Evolutionary conservation across 2,888 invertebrate species (phyloP), one percentile per base, ranked within the genome.

Genomic region (Rosalia funebris): DNA sequence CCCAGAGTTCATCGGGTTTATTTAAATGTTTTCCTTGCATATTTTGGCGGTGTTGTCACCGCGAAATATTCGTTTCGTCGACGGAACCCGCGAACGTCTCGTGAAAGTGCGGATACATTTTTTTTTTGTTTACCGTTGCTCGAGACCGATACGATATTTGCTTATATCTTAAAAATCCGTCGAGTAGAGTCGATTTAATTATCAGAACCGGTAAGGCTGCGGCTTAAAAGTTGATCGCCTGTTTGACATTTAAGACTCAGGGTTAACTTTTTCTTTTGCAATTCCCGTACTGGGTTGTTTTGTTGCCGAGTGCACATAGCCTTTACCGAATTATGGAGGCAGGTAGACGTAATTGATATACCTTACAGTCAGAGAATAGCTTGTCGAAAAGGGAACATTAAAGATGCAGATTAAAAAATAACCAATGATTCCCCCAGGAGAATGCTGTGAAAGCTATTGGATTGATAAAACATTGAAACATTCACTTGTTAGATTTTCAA

Each of bases 241-340:
- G 20, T 11, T 37, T 48, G 48, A 37, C 48, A 48, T 48, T 48
- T 48, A 36, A 20, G 16, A 3, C 34, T 37, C 48, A 48, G 2
- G 48, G 48, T 14, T 48, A 37, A 37, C 48, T 48, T 37, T 48
- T 48, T 48, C 48, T 37, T 48, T 48, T 11, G 11, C 47, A 47
- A 47, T 1, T 17, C n/a, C 10, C 11, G 47, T 34, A 17, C 34
- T 7, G 10, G 10, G 15, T 47, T 47, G n/a, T n/a, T 47, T 46
- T 16, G 15, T 32, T 15, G 46, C 15, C 11, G 25, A 9, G 25
- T 25, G 3, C 25, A 25, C n/a, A n/a, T n/a, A n/a, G n/a, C n/a
- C n/a, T n/a, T n/a, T n/a, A n/a, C n/a, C n/a, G n/a, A n/a, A n/a
- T n/a, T n/a, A n/a, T n/a, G n/a, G n/a, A n/a, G n/a, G n/a, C n/a